A percentile compares a stretch with the other conserved stretches of the same genome.
Evolutionary conservation across 2,797 vertebrate species (phyloP).

Genomic region (Taeniopygia guttata): DNA sequence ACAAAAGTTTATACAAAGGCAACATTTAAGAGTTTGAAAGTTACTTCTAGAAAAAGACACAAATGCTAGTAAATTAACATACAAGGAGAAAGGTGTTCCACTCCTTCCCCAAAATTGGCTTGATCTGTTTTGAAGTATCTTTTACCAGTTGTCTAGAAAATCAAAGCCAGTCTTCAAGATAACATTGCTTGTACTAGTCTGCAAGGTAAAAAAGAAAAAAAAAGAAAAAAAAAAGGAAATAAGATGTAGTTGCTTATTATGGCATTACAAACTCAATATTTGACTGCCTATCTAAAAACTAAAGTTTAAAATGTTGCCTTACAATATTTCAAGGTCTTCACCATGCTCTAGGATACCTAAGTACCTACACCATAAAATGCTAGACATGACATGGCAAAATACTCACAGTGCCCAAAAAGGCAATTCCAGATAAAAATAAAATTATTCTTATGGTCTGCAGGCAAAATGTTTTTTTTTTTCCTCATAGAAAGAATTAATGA

Average conservation of each 20-base stretch:
- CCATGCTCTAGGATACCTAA: neutral
- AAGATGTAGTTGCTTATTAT: neutral
- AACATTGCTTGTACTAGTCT: constrained; percentile 88
- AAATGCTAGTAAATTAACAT: constrained; percentile 60
- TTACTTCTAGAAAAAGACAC: constrained; percentile 66
- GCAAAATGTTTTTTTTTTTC: neutral
- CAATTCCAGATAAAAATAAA: neutral
- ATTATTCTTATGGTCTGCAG: neutral
- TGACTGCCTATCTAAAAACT: neutral
- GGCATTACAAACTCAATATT: neutral
- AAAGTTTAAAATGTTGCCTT: neutral
- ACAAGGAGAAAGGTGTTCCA: constrained; percentile 1
- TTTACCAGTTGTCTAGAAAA: constrained; percentile 99
- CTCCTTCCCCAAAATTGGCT: constrained; percentile 8
- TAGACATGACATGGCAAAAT: neutral
- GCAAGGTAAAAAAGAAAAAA: neutral
- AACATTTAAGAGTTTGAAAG: constrained; percentile 68
- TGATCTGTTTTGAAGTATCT: constrained; percentile 7
- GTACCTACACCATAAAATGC: neutral
- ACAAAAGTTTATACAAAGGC: constrained; percentile 71
- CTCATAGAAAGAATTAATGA: neutral
- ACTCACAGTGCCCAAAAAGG: neutral
- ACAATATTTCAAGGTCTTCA: neutral
- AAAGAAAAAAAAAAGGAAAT: neutral
- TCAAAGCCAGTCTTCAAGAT: constrained; percentile 98